A percentile compares a stretch with the other conserved stretches of the same genome.
Evolutionary conservation across 2,888 invertebrate species (phyloP).

Genomic region (Apodemia zela): DNA sequence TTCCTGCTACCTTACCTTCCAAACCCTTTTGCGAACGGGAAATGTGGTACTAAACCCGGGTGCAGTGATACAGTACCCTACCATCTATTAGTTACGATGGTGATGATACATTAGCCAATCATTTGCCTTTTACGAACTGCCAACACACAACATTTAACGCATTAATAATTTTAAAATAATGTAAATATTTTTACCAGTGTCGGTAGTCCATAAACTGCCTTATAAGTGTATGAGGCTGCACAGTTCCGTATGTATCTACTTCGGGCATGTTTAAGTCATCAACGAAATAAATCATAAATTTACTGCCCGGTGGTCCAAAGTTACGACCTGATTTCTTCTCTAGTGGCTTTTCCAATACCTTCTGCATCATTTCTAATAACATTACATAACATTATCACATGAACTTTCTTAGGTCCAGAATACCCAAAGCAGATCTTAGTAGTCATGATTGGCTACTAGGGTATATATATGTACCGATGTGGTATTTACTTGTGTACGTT

Average conservation of each 20-base stretch:
- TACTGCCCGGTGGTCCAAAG: conserved; percentile 96
- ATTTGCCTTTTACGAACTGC: too few species aligned
- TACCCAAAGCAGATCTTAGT: too few species aligned
- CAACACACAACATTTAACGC: too few species aligned
- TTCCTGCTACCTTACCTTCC: too few species aligned
- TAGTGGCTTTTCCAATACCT: conserved; percentile 92
- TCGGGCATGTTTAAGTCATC: conserved; percentile 99
- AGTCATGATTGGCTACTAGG: too few species aligned
- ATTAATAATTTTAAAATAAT: neutral
- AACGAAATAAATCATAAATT: conserved; percentile 94
- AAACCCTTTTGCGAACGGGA: too few species aligned
- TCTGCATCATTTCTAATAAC: conserved; percentile 88
- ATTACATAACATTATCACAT: neutral
- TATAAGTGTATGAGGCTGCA: conserved; percentile 96
- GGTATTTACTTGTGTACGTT: too few species aligned
- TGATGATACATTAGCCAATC: too few species aligned
- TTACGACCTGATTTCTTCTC: conserved; percentile 97
- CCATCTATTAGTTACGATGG: too few species aligned
- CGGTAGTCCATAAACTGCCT: conserved; percentile 95
- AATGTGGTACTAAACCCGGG: too few species aligned
- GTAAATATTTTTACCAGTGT: conserved; percentile 85
- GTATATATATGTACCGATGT: too few species aligned
- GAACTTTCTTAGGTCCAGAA: neutral
- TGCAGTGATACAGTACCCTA: too few species aligned
- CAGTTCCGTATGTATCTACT: conserved; percentile 96